Evolutionary conservation across 2,888 invertebrate genomes (phyloP).

Genomic region (Erebia epiphron): DNA sequence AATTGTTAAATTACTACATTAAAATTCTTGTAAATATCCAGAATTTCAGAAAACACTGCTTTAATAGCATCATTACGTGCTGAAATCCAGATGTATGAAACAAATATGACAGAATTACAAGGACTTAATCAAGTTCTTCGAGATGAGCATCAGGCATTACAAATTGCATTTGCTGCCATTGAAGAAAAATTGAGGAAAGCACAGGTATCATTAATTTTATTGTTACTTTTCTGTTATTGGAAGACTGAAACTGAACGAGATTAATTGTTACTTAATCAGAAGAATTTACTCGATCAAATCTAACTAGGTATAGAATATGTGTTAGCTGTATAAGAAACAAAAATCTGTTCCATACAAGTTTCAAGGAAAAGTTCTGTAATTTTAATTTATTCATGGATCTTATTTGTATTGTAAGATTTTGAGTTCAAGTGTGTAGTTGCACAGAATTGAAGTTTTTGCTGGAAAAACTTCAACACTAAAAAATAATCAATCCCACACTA

Average conservation of each 20-base stretch:
- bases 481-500: too few relatives aligned
- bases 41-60: slow-evolving; percentile 87
- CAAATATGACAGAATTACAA: slow-evolving; percentile 89
- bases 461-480: too few relatives aligned
- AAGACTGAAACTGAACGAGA: not conserved
- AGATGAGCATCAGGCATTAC: slow-evolving; percentile 97
- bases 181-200: slow-evolving; percentile 94
- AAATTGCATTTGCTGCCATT: slow-evolving; percentile 93
- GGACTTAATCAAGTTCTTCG: slow-evolving; percentile 93
- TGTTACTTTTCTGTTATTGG: not conserved
- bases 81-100: slow-evolving; percentile 88
- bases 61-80: slow-evolving; percentile 86
- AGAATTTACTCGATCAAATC: too few relatives aligned
- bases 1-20: not conserved
- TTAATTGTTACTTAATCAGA: too few relatives aligned
- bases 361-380: too few relatives aligned
- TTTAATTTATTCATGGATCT: too few relatives aligned
- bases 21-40: slow-evolving; percentile 51
- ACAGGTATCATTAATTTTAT: slow-evolving; percentile 81
- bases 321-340: too few relatives aligned
- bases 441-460: too few relatives aligned
- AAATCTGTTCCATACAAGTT: too few relatives aligned
- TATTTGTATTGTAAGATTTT: too few relatives aligned
- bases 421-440: too few relatives aligned
- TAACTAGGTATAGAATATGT: too few relatives aligned